Base-by-base conservation (phyloP, 1,140 invertebrate species). In the Linepithema humile region DNA sequence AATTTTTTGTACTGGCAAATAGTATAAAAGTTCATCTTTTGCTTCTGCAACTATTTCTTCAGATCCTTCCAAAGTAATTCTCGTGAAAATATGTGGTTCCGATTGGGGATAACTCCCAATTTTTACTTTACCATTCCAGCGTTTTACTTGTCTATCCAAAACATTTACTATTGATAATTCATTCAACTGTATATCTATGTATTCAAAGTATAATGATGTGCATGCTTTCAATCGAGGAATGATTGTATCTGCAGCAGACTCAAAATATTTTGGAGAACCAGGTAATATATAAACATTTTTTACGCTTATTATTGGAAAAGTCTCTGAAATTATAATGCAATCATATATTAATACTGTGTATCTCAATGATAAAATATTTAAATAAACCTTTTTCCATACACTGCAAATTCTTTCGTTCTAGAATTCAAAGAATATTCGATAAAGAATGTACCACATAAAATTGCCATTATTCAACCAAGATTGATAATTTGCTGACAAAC, bases 261-360 rank as follows among this genome's bases (percentile, higher is more conserved):
- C 93, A 55, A 97, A 94, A 82, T 96, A 95, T 29, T 94, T 92
- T 12, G 97, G 96, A n/a, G 97, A 95, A 35, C 97, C 97, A 48
- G 97, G 97, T 74, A 97, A 95, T 4, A 97, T 93, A 77, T 96
- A 96, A 0, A 97, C 96, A 93, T 97, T 97, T 50, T 93, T 90
- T 3, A 96, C 94, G 78, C 94, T 95, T 50, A 97, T 95, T n/a
- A 97, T 91, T 40, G 96, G 84, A 95, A 92, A 96, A 95, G 64
- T 84, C 35, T 35, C 88, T 92, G 53, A 53, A 88, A 35, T 75
- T 64, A n/a, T 38, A 62, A 75, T 48, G 38, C 29, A 45, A 35
- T 73, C 5, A 32, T 72, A 57, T 7, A 23, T 64, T 45, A 60
- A 69, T 40, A 55, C 29, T 0, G 32, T 10, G 35, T 23, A 62